Evolutionary conservation across 2,113 vertebrate genomes (phyloP), one percentile per base, ranked within the genome.

Genomic region (Lanius ludovicianus): DNA sequence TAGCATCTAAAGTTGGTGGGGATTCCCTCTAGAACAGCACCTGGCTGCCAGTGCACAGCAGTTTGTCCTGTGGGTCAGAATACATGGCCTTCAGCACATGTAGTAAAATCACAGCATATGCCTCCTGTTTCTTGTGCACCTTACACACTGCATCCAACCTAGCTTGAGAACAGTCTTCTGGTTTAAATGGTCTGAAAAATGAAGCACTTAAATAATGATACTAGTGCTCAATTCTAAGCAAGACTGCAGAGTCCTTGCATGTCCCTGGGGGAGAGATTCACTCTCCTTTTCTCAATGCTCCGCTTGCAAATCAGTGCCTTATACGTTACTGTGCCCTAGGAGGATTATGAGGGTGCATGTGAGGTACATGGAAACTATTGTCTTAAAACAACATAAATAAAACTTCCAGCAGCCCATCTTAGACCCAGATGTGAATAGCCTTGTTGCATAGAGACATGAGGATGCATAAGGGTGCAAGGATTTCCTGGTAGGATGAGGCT

Each of bases 71-170:
- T 25, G 11, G 53, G 23, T 74, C 33, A 30, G 42, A 47, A 55
- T 10, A 30, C 4, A 1, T 9, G 13, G 25, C 24, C 78, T 82
- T 70, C 56, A 42, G 56, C 8, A 10, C 2, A 11, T 8, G 9
- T 20, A 19, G 18, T n/a, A 46, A 0, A 0, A 33, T 14, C 0
- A 11, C 33, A 75, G 57, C 11, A 20, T 23, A 50, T 9, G 3
- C 6, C 10, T 8, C 6, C n/a, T 8, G 1, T 12, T 70, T 52
- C 39, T 84, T 11, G 7, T 19, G 23, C 4, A 28, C 49, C 16
- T 79, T 39, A 35, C 12, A 44, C 15, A 16, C 28, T 6, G 1
- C 52, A 68, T 46, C 23, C 57, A 44, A 1, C 2, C 22, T 52
- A 55, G 11, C 7, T 20, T 7, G 2, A 63, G 15, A 84, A 41